Base-by-base conservation (phyloP, 92 coral and sea anemone genomes). In the Hydrozoanthus gracilis region DNA sequence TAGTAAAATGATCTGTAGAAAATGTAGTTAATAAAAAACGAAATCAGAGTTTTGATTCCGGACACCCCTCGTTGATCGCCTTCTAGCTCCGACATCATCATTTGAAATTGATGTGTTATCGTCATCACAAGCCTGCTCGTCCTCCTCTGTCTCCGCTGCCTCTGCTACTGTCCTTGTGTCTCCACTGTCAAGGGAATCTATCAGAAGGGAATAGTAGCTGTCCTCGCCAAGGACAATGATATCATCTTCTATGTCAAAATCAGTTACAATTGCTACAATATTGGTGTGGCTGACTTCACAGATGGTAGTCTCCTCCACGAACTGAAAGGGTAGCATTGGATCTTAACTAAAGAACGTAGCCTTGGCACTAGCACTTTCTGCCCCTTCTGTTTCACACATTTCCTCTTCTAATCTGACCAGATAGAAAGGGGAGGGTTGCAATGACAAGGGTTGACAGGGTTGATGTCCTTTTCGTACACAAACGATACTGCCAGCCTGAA, bases 401-500 rank as follows among this genome's bases (percentile, higher is more conserved):
- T 78, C 20, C 46, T 77, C 84, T 14, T 79, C 84, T 15, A 79
- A 18, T 79, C 72, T 79, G 83, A 35, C 83, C 15, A 78, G 71
- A 78, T 78, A 78, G 83, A 78, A 78, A 56, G 84, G 84, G 14
- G 87, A 83, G 45, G 87, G 87, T 51, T 83, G 65, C 58, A 83
- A 68, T 69, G 78, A 52, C 75, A 39, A 67, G 73, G 49, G 16
- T 13, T 67, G 77, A 64, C 77, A 64, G 69, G 73, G 73, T 71
- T 44, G 78, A 75, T 75, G 6, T 68, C 78, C 66, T 62, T 83
- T 83, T 62, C 48, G 67, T n/a, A 49, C 78, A 83, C 87, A 83
- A 70, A 83, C 65, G 49, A 70, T 50, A 48, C 67, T 83, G 67
- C 83, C 68, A 54, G 16, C 83, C 7, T 65, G 49, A 27, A 51